These are phyloP conservation scores for Jordanella pulchra DNA, from an alignment of 2,797 vertebrate genomes.

Conservation along the genomic window DNA sequence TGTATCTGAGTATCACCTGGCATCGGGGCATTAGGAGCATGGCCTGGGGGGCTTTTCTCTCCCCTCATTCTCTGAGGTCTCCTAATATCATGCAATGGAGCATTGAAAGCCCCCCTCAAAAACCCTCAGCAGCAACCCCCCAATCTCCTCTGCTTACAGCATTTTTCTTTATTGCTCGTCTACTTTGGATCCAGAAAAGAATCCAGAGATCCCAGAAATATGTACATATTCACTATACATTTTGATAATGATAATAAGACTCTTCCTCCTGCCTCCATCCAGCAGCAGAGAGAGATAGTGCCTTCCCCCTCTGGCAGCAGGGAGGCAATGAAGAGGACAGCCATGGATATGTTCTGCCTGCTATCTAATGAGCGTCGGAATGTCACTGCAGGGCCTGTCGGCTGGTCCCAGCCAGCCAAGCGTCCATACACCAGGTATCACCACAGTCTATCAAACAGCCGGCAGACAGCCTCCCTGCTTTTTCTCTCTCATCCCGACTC, in stretches of 20 bases:
- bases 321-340: constrained; percentile 56
- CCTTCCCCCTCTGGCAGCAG: constrained; percentile 54
- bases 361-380: constrained; percentile 75
- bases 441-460: constrained; percentile 65
- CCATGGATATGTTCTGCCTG: constrained; percentile 71
- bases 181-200: constrained; percentile 19
- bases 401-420: constrained; percentile 58
- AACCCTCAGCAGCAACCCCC: constrained; percentile 60
- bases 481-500: constrained; percentile 23
- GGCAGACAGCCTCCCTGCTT: constrained; percentile 54
- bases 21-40: constrained; percentile 45
- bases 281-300: constrained; percentile 63
- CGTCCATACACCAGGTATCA: constrained; percentile 65
- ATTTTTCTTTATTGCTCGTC: constrained; percentile 24
- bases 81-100: constrained; percentile 67
- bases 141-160: constrained; percentile 24
- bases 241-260: constrained; percentile 32
- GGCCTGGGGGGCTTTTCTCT: constrained; percentile 53
- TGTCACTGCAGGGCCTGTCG: constrained; percentile 70
- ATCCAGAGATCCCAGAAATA: constrained; percentile 16
- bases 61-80: constrained; percentile 65
- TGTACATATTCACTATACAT: constrained; percentile 12
- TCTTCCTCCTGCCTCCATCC: constrained; percentile 47
- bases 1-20: constrained; percentile 58
- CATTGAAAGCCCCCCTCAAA: constrained; percentile 68